Evolutionary conservation across 2,888 invertebrate genomes (phyloP).

Genomic region (Neuroscelio doddi): DNA sequence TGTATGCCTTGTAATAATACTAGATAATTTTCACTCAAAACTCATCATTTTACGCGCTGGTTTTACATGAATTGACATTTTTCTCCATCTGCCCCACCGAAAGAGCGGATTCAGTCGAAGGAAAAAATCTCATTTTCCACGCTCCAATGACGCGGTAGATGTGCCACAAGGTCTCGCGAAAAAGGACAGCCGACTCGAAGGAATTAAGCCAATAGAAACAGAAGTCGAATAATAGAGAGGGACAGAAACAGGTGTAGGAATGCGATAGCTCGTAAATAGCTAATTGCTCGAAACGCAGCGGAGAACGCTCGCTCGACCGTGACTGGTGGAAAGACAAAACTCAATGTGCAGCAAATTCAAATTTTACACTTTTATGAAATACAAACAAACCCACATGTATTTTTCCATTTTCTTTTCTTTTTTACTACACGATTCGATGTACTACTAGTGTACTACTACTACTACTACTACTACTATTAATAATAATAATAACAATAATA

Average conservation of each 20-base stretch:
- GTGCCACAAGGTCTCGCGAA: conserved; percentile 54
- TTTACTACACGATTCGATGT: no score
- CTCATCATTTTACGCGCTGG: no score
- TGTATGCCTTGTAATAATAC: no score
- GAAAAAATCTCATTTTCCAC: conserved; percentile 57
- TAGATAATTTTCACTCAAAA: no score
- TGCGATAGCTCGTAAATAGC: conserved; percentile 57
- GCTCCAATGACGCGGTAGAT: conserved; percentile 51
- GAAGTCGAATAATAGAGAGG: conserved; percentile 37
- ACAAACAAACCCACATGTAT: no score
- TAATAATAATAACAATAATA: no score
- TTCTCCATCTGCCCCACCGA: not conserved
- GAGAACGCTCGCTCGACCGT: conserved; percentile 41
- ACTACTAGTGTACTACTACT: no score
- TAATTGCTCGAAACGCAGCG: conserved; percentile 53
- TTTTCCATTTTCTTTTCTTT: no score
- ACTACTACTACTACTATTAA: no score
- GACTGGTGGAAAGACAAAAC: conserved; percentile 45
- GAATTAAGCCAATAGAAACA: conserved; percentile 27
- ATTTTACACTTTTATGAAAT: no score
- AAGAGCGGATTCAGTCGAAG: conserved; percentile 17
- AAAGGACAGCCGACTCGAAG: conserved; percentile 17
- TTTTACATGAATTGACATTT: no score
- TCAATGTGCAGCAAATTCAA: no score
- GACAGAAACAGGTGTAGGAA: conserved; percentile 48